These are phyloP conservation scores for Quiscalus mexicanus DNA, from an alignment of 2,113 vertebrate genomes.

Conservation along the genomic window DNA sequence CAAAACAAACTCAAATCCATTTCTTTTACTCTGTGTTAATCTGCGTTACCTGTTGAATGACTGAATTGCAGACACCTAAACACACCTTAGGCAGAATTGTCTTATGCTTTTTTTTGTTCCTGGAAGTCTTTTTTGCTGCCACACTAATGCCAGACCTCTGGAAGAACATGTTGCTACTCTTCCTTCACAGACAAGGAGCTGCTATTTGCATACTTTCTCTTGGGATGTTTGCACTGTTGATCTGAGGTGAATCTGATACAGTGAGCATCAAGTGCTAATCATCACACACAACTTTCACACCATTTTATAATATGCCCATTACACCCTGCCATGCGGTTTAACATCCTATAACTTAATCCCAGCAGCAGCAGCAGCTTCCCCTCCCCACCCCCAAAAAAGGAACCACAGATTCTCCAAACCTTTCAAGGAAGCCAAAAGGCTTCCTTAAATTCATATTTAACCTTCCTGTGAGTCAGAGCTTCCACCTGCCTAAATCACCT, in stretches of 20 bases:
- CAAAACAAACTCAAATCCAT: not conserved
- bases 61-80: not conserved
- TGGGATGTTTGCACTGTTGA: not conserved
- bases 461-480: not conserved
- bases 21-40: not conserved
- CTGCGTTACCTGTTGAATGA: not conserved
- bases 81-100: not conserved
- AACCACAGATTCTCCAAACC: not conserved
- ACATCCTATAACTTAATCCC: not conserved
- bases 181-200: not conserved
- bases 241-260: not conserved
- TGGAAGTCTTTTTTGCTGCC: not conserved
- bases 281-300: not conserved
- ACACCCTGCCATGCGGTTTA: rapidly evolving
- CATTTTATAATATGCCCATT: not conserved
- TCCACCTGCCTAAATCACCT: not conserved
- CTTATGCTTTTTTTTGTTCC: not conserved
- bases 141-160: not conserved
- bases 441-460: not conserved
- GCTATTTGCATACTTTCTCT: not conserved
- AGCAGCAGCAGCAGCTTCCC: not conserved
- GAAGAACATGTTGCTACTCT: not conserved
- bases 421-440: not conserved
- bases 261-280: not conserved
- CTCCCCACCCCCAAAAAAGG: not conserved